A percentile compares a stretch with the other conserved stretches of the same genome.
phyloP scores from a whole-genome alignment of 2,797 vertebrate genomes.

The Acanthurus leucopareius region DNA sequence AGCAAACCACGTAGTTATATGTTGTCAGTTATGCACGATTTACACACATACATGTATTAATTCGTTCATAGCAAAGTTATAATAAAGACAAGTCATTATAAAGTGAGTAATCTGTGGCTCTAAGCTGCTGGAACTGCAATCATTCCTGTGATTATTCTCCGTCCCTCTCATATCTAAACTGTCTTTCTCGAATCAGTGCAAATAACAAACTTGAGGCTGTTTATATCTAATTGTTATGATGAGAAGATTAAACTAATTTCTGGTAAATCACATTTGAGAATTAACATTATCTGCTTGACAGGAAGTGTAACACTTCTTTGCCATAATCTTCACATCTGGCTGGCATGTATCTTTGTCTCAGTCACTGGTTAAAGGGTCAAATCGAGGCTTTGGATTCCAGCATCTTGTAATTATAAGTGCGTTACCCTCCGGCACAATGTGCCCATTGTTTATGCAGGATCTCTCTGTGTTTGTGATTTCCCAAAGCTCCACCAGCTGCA shows the following conservation, averaged over 20 bases:
- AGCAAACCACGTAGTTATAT: neutral
- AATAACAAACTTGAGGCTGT: constrained; percentile 1
- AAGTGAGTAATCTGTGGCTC: neutral
- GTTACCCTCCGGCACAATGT: constrained; percentile 61
- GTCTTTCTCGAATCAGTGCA: neutral
- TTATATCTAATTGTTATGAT: neutral
- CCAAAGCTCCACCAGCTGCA: constrained; percentile 40
- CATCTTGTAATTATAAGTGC: constrained; percentile 74
- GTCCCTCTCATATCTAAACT: neutral
- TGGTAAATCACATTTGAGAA: constrained; percentile 14
- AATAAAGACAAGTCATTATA: neutral
- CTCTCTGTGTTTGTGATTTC: constrained; percentile 53
- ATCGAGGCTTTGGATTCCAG: constrained; percentile 30
- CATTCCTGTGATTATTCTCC: no score
- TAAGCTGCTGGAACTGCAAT: no score
- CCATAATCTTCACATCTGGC: constrained; percentile 34
- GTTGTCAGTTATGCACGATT: neutral
- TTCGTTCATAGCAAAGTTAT: no score
- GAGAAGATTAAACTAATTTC: constrained; percentile 12
- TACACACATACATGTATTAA: neutral
- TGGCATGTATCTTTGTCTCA: constrained; percentile 39
- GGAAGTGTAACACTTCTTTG: constrained; percentile 17
- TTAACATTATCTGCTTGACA: constrained; percentile 45
- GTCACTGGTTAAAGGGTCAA: constrained; percentile 65
- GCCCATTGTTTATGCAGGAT: constrained; percentile 70